Base-by-base conservation (phyloP, 2,888 invertebrate genomes). In the Belgica antarctica region DNA sequence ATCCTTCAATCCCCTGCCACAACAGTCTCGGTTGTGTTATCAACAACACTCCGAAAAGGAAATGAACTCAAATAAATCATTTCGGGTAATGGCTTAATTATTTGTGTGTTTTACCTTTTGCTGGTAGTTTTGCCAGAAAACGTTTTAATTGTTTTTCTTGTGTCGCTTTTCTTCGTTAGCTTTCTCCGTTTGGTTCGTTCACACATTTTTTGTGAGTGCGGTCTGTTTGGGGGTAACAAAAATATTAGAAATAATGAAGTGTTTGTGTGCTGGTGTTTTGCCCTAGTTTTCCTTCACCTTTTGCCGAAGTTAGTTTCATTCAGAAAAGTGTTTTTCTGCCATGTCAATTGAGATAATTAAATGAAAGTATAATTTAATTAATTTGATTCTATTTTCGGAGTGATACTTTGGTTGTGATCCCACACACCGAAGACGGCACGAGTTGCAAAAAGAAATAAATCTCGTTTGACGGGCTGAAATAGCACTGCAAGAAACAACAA, bases 81-180 rank as follows among this genome's bases (percentile, higher is more conserved):
- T 68, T 68, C 57, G 15, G 68, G 52, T 68, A 68, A 68, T 68
- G 68, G 47, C 68, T 68, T 68, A 68, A 52, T 68, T 68, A 68
- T 68, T 68, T 68, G 68, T 68, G 34, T 68, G 68, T 68, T 68
- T 68, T 68, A 57, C 68, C 68, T 66, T n/a, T 41, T 52, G 27
- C 52, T 31, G 27, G 8, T 27, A 1, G 17, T 22, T 25, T 52
- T 28, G 28, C 57, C 8, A n/a, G 28, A 68, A 68, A 68, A 68
- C 47, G 68, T 25, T 68, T 68, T 68, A 68, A 68, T 68, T 68
- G 68, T 68, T 68, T 68, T 68, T 68, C 41, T 25, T 46, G 59
- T 59, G 59, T 27, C 59, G 59, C n/a, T 59, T 59, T 59, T 59
- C 27, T 27, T 15, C 59, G 25, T 59, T 24, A 10, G 25, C 10